A percentile compares a stretch with the other conserved stretches of the same genome.
Evolutionary conservation across 2,797 vertebrate species (phyloP).

Genomic region (Gymnothorax reevesii): DNA sequence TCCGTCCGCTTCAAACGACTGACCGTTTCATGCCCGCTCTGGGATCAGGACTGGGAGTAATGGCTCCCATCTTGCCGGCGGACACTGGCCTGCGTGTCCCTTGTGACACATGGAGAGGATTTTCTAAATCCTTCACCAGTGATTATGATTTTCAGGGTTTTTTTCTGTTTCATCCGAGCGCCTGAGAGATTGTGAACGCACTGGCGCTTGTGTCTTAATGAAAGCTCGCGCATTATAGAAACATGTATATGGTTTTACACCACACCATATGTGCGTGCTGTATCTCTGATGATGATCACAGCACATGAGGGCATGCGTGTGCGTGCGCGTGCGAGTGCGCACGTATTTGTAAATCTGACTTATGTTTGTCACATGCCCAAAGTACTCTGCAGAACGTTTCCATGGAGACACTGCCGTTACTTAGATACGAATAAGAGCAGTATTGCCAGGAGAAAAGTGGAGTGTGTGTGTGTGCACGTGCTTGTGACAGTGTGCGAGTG

Average conservation of each 20-base stretch:
- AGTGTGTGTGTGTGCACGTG: not conserved
- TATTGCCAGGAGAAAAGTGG: conserved; percentile 12
- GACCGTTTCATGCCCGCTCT: not conserved
- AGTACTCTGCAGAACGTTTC: conserved; percentile 35
- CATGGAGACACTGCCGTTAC: conserved; percentile 44
- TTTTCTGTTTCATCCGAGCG: not conserved
- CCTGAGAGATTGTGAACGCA: not conserved
- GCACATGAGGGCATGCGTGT: not conserved
- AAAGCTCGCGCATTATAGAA: not conserved
- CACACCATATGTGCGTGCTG: not conserved
- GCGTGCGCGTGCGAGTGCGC: not conserved
- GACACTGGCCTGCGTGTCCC: not conserved
- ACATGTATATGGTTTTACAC: not conserved
- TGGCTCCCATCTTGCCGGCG: not conserved
- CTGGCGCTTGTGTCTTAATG: not conserved
- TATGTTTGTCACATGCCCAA: conserved; percentile 22
- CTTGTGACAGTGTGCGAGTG: not conserved
- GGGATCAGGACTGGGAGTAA: not conserved
- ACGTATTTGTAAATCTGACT: conserved; percentile 17
- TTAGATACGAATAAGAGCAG: conserved; percentile 34
- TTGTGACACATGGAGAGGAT: not conserved
- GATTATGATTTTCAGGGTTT: not conserved
- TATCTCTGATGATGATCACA: not conserved
- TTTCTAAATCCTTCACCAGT: not conserved
- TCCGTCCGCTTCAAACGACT: not conserved